These are phyloP conservation scores for Helicorthomorpha holstii DNA, from an alignment of 1,140 invertebrate species.

Conservation along the genomic window DNA sequence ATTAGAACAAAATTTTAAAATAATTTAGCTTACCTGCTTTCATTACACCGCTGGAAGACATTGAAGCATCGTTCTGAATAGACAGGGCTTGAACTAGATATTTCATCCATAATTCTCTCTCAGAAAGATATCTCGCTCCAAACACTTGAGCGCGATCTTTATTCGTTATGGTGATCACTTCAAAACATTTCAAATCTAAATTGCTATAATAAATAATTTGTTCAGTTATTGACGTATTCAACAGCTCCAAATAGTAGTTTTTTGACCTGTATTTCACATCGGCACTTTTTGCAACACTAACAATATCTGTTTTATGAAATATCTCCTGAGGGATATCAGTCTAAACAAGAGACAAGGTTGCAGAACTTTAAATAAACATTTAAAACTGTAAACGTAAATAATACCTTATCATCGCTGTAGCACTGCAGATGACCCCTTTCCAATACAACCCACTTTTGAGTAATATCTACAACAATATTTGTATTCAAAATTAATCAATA, in stretches of 20 bases:
- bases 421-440: neutral
- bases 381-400: too few species aligned
- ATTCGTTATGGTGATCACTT: neutral
- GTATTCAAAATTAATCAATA: neutral
- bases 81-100: neutral
- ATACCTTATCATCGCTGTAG: neutral
- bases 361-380: neutral
- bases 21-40: slow-evolving; percentile 4
- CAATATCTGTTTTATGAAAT: neutral
- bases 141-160: slow-evolving; percentile 4
- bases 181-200: slow-evolving; percentile 3
- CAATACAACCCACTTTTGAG: neutral
- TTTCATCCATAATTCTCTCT: slow-evolving; percentile 5
- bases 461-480: neutral
- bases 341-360: neutral
- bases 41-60: neutral
- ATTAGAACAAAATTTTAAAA: neutral
- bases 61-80: neutral
- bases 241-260: neutral
- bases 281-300: slow-evolving; percentile 1
- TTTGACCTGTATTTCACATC: neutral
- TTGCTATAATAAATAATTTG: neutral
- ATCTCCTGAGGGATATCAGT: neutral
- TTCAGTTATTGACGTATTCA: too few species aligned
- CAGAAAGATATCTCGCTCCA: neutral